Evolutionary conservation across 2,797 vertebrate genomes (phyloP), one percentile per base, ranked within the genome.

Genomic region (Crenuchus spilurus): DNA sequence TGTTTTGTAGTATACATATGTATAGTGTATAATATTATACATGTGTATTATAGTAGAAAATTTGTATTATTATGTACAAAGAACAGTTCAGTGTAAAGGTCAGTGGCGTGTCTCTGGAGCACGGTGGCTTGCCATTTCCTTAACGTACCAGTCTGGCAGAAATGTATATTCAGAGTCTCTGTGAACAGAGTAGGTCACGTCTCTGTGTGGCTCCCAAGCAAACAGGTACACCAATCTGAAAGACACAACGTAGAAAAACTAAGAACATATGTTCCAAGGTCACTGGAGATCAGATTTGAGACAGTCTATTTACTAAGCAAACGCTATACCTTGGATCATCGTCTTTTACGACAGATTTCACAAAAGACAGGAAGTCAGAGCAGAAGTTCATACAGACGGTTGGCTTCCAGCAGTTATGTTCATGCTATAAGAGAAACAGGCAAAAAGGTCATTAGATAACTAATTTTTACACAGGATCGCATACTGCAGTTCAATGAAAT

Each of bases 381-480:
- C 95, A 96, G 80, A 98, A 97, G 86, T 97, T 98, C 95, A 98
- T 95, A 57, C 95, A 97, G 61, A 97, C 95, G 0, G 95, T 96
- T 1, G 95, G 96, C 58, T 92, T 96, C 96, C 96, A 98, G 91
- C 94, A 94, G 57, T 95, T 92, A 5, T 75, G 80, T 81, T 98
- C 96, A 13, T 88, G 90, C 96, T 97, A 69, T 8, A 58, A 33
- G 13, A 70, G 30, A 39, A 31, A 44, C 65, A 30, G 79, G 22
- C 3, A 14, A 20, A n/a, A n/a, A n/a, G n/a, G n/a, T n/a, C n/a
- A n/a, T 9, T 20, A 48, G 0, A 20, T 48, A 9, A 48, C 18
- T 48, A 2, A 48, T 22, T 48, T 22, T n/a, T 18, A 22, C n/a
- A n/a, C n/a, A n/a, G n/a, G n/a, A n/a, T n/a, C n/a, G n/a, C n/a